Conservation (phyloP, 2,113 vertebrate species). For the Lonchura striata region DNA sequence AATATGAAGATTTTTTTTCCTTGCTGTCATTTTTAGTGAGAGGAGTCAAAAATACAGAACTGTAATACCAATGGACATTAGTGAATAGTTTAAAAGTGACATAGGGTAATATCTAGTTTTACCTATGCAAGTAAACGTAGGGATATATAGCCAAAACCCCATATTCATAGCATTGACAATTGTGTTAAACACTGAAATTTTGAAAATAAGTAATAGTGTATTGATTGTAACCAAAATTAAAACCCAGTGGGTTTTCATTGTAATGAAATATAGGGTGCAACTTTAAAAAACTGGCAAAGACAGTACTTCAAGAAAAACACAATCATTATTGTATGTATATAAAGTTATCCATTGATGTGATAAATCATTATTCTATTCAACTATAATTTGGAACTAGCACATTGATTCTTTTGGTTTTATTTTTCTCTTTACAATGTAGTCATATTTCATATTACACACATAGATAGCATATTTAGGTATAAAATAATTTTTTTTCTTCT, state of each 20-base stretch:
- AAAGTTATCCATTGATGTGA: neutral
- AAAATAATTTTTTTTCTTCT: too few relatives aligned
- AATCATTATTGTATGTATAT: neutral
- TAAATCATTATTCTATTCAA: neutral
- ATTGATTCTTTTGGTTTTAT: neutral
- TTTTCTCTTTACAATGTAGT: neutral
- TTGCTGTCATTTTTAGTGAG: neutral
- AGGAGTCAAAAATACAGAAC: neutral
- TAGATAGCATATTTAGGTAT: neutral
- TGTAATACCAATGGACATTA: neutral
- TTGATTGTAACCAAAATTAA: neutral
- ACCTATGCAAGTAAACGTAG: neutral
- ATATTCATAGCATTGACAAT: neutral
- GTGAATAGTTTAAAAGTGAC: neutral
- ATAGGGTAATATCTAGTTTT: neutral
- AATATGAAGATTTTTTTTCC: neutral
- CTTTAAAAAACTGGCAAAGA: neutral
- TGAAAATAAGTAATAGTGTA: neutral
- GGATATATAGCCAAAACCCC: neutral
- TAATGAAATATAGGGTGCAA: neutral
- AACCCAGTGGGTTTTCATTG: neutral
- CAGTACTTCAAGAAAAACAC: neutral
- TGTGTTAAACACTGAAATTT: neutral
- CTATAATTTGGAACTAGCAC: neutral
- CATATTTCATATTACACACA: neutral